These are phyloP conservation scores for Oreochromis niloticus DNA, from an alignment of 2,113 vertebrate species.

Conservation along the genomic window DNA sequence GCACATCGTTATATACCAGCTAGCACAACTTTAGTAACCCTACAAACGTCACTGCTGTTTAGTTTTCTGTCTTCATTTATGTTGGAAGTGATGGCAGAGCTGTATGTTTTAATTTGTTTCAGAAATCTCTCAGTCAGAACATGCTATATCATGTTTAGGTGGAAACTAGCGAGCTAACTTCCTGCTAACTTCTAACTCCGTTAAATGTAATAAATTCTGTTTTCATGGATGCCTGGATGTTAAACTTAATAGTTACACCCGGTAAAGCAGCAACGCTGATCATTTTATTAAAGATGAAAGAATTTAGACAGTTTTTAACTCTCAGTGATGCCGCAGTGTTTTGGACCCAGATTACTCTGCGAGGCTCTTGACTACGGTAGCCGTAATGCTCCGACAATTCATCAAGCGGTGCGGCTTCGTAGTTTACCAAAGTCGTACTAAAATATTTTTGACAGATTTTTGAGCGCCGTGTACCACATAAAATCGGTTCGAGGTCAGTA, in stretches of 20 bases:
- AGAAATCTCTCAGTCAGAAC: neutral
- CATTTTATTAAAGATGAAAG: neutral
- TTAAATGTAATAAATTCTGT: fast-evolving
- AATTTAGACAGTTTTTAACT: neutral
- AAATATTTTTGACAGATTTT: neutral
- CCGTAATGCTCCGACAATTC: neutral
- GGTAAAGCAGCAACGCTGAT: neutral
- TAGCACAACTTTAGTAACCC: fast-evolving
- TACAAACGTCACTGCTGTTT: fast-evolving
- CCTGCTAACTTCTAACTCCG: neutral
- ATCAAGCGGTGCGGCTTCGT: neutral
- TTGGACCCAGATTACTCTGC: fast-evolving
- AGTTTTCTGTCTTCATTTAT: neutral
- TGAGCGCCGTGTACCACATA: neutral
- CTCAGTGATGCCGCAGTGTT: neutral
- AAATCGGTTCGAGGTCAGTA: too few species aligned
- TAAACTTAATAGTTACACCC: neutral
- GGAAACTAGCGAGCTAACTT: fast-evolving
- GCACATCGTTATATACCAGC: fast-evolving
- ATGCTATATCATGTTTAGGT: fast-evolving
- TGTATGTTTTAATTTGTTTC: fast-evolving
- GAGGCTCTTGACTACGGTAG: fast-evolving
- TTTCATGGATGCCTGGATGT: neutral
- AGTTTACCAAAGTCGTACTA: neutral
- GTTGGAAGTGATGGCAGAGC: fast-evolving